These are phyloP conservation scores for Neoarius graeffei DNA, from an alignment of 2,113 vertebrate genomes.

Conservation along the genomic window DNA sequence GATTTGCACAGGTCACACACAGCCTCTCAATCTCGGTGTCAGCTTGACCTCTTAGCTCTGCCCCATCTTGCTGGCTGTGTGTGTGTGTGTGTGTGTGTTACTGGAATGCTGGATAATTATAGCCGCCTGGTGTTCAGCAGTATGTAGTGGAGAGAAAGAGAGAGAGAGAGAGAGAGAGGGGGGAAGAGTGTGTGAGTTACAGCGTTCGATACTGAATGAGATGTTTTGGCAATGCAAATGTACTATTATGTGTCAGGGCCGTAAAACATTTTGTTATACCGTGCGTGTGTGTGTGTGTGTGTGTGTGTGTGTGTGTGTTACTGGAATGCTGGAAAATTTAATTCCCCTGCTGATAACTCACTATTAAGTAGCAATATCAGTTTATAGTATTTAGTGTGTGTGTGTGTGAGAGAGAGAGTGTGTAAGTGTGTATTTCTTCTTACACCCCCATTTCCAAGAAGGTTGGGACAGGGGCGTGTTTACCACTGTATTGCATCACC, in stretches of 20 bases:
- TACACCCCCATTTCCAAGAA: too few relatives aligned
- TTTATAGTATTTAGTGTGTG: slow-evolving; percentile 12
- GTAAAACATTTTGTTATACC: neutral
- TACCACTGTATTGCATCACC: too few relatives aligned
- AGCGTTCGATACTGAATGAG: slow-evolving; percentile 7
- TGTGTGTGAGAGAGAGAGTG: neutral
- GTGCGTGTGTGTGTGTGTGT: neutral
- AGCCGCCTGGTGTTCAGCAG: neutral
- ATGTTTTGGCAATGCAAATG: slow-evolving; percentile 25
- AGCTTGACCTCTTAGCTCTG: slow-evolving; percentile 49
- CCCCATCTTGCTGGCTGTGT: slow-evolving; percentile 38
- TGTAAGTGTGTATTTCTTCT: neutral
- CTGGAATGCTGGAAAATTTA: slow-evolving; percentile 13
- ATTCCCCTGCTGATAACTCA: slow-evolving; percentile 12
- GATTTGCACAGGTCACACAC: slow-evolving; percentile 49
- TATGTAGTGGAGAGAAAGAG: slow-evolving; percentile 9
- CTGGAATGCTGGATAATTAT: slow-evolving; percentile 25
- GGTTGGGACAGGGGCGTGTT: too few relatives aligned
- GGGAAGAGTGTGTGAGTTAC: slow-evolving; percentile 9
- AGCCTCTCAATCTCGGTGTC: slow-evolving; percentile 53
- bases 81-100: slow-evolving; percentile 17
- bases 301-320: slow-evolving; percentile 9
- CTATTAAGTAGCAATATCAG: slow-evolving; percentile 17
- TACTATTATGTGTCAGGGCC: slow-evolving; percentile 6
- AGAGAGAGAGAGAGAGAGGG: neutral